These are phyloP conservation scores for Desoria tigrina DNA, from an alignment of 2,888 invertebrate genomes.

Conservation along the genomic window DNA sequence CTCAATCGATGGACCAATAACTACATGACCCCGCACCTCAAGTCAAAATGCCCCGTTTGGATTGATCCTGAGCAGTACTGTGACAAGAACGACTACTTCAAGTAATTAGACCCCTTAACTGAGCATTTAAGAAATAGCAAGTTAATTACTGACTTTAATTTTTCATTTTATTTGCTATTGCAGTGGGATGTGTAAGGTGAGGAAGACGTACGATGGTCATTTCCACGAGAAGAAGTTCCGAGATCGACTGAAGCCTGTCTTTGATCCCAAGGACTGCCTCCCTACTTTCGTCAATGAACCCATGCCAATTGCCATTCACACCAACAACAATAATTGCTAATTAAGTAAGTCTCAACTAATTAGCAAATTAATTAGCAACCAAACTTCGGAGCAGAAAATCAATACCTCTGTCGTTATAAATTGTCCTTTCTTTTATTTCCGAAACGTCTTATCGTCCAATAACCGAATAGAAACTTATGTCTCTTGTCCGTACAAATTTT, in stretches of 20 bases:
- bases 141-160: constrained; percentile 3
- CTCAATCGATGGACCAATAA: constrained; percentile 44
- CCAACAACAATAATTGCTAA: constrained; percentile 17
- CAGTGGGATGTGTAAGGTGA: constrained; percentile 43
- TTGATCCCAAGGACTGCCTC: constrained; percentile 41
- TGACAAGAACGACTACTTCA: constrained; percentile 35
- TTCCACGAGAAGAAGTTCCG: constrained; percentile 48
- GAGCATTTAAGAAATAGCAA: background rate
- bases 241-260: constrained; percentile 45
- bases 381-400: too few species aligned
- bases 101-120: constrained; percentile 16
- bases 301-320: constrained; percentile 31
- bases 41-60: constrained; percentile 46
- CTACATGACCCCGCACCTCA: constrained; percentile 43
- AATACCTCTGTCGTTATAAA: too few species aligned
- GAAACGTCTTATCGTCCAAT: too few species aligned
- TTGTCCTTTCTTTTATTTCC: too few species aligned
- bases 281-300: constrained; percentile 35
- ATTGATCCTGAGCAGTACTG: constrained; percentile 46
- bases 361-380: too few species aligned
- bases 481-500: too few species aligned
- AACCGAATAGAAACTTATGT: too few species aligned
- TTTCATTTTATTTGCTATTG: background rate
- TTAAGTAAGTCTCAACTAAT: background rate
- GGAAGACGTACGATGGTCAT: constrained; percentile 50